These are phyloP conservation scores for Gortyna flavago DNA, from an alignment of 2,888 invertebrate genomes.

Conservation along the genomic window DNA sequence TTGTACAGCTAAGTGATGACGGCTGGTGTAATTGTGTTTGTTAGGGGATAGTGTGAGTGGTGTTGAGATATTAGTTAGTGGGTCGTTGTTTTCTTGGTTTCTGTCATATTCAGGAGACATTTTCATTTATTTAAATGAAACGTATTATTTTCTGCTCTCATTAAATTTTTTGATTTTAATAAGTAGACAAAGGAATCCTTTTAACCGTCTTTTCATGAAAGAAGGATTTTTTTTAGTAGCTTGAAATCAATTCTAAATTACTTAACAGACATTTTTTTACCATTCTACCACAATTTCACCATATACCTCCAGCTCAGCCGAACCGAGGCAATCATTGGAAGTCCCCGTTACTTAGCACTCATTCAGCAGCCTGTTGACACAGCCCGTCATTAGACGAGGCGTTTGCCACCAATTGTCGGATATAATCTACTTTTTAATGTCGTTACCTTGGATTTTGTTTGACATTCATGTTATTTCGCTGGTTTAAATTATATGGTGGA, in stretches of 20 bases:
- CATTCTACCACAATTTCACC: not conserved
- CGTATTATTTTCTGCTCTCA: no score
- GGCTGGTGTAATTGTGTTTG: slow-evolving; percentile 62
- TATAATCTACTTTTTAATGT: slow-evolving; percentile 83
- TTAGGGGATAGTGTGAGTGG: slow-evolving; percentile 23
- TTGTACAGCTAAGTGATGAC: slow-evolving; percentile 57
- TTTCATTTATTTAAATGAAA: no score
- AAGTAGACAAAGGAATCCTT: no score
- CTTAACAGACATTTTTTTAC: no score
- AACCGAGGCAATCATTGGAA: slow-evolving; percentile 62
- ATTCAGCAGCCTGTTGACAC: slow-evolving; percentile 74
- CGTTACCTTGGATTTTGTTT: slow-evolving; percentile 70
- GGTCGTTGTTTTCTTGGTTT: no score
- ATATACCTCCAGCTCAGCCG: not conserved
- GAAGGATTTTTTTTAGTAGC: no score
- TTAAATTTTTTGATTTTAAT: no score
- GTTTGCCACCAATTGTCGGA: slow-evolving; percentile 77
- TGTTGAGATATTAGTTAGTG: no score
- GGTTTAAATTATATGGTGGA: slow-evolving; percentile 24
- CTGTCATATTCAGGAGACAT: no score
- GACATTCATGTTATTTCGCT: slow-evolving; percentile 31
- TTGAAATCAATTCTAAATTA: no score
- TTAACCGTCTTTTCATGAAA: no score
- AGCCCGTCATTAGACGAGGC: slow-evolving; percentile 74
- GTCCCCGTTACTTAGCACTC: slow-evolving; percentile 55